These are phyloP conservation scores for Leptopterna dolabrata DNA, from an alignment of 2,888 invertebrate species.

Conservation along the genomic window DNA sequence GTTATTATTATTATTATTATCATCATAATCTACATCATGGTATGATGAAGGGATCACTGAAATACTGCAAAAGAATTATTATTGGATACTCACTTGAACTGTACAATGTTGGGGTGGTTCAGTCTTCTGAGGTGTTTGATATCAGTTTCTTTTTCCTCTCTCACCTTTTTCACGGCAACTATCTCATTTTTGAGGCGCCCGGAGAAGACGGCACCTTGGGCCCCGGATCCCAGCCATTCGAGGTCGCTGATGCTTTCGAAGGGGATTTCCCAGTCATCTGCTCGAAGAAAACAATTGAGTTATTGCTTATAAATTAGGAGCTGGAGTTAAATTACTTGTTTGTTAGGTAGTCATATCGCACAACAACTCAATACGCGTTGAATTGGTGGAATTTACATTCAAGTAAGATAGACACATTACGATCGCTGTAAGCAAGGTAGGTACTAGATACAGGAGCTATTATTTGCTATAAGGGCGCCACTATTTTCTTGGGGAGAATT, in stretches of 20 bases:
- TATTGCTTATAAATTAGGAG: neutral
- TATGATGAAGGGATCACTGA: no score
- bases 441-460: no score
- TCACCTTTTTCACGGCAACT: conserved; percentile 96
- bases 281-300: conserved; percentile 64
- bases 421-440: no score
- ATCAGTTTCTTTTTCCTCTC: conserved; percentile 91
- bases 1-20: no score
- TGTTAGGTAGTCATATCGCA: neutral
- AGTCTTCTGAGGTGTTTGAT: conserved; percentile 91
- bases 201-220: conserved; percentile 94
- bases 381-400: no score
- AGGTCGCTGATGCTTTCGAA: conserved; percentile 91
- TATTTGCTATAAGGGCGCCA: no score
- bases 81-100: conserved; percentile 74
- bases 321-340: neutral
- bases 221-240: conserved; percentile 93
- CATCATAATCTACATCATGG: no score
- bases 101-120: conserved; percentile 94
- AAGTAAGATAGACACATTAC: no score
- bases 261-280: conserved; percentile 94
- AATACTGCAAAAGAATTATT: no score
- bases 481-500: no score
- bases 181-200: conserved; percentile 84
- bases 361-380: no score